phyloP scores from a whole-genome alignment of 2,113 vertebrate genomes.

The Otis tarda region DNA sequence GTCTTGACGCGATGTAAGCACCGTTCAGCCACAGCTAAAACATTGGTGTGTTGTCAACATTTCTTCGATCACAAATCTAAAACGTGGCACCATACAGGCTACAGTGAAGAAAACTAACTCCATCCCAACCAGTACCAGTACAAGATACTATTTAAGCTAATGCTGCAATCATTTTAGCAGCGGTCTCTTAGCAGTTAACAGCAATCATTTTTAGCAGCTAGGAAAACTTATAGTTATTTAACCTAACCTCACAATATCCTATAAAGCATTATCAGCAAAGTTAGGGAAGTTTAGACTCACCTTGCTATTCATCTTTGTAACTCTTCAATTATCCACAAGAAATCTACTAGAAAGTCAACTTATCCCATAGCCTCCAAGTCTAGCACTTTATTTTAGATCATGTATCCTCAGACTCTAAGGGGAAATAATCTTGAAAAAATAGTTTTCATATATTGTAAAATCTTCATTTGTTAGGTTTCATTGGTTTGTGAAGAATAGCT shows the following conservation, averaged over 20 bases:
- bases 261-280: background rate
- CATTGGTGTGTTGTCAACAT: background rate
- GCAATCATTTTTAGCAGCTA: background rate
- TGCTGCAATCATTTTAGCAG: background rate
- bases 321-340: background rate
- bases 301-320: background rate
- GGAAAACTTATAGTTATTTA: background rate
- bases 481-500: background rate
- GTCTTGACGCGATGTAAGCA: background rate
- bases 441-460: background rate
- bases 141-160: background rate
- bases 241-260: background rate
- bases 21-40: rapidly evolving
- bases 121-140: background rate
- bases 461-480: background rate
- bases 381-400: background rate
- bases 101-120: background rate
- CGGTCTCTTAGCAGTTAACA: background rate
- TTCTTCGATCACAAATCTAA: background rate
- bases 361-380: background rate
- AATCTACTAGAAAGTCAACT: background rate
- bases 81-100: background rate
- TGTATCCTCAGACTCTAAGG: background rate
- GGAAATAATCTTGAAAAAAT: background rate
- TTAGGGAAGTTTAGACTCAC: background rate